Evolutionary conservation across 2,888 invertebrate species (phyloP).

Genomic region (Brenthis hecate): DNA sequence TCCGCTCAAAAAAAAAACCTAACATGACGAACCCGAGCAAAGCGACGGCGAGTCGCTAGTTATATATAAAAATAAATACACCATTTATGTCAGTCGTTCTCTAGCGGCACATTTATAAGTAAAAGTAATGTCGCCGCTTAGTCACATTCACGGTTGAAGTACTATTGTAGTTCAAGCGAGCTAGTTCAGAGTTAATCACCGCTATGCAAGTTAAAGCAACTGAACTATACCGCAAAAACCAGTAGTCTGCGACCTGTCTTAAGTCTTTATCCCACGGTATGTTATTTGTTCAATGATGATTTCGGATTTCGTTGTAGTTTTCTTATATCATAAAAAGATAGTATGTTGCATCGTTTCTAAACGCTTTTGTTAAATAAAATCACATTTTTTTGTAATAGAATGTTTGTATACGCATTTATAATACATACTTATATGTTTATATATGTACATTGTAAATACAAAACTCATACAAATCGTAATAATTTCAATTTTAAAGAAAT

Average conservation of each 20-base stretch:
- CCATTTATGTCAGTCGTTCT: slow-evolving; percentile 1
- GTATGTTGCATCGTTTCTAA: too few relatives aligned
- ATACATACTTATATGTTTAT: too few relatives aligned
- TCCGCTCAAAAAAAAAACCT: too few relatives aligned
- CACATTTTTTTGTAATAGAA: too few relatives aligned
- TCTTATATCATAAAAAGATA: not conserved
- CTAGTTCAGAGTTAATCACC: slow-evolving; percentile 36
- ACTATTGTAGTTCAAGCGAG: slow-evolving; percentile 24
- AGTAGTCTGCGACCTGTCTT: slow-evolving; percentile 26
- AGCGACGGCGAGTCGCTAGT: too few relatives aligned
- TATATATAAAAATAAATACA: not conserved
- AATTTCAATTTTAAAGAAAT: too few relatives aligned
- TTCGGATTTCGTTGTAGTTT: slow-evolving; percentile 13
- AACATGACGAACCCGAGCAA: too few relatives aligned
- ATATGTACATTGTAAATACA: too few relatives aligned
- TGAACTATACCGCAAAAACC: slow-evolving; percentile 37
- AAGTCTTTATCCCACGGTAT: slow-evolving; percentile 32
- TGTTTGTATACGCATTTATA: too few relatives aligned
- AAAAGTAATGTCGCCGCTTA: slow-evolving; percentile 22
- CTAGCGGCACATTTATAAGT: slow-evolving; percentile 9
- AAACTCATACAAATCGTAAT: too few relatives aligned
- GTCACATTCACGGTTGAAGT: slow-evolving; percentile 31
- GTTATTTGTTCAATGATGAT: slow-evolving; percentile 23
- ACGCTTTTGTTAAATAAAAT: too few relatives aligned
- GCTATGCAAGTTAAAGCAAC: slow-evolving; percentile 35